These are phyloP conservation scores for Enteromius argenteus DNA, from an alignment of 2,797 vertebrate species.

Conservation along the genomic window DNA sequence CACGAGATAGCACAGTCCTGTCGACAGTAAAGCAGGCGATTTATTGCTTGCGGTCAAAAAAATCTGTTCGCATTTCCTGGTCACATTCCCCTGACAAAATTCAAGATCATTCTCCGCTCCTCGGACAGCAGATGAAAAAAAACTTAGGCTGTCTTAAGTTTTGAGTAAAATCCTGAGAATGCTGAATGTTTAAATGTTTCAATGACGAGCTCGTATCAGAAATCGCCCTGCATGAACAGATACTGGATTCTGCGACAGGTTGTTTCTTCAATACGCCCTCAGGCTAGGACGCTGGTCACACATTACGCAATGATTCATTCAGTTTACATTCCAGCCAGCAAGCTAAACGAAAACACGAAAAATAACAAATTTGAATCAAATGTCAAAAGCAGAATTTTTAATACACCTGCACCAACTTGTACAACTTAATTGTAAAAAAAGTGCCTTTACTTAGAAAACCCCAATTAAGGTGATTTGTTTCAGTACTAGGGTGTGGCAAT, in stretches of 20 bases:
- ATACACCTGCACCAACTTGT: not conserved
- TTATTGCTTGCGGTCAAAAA: conserved; percentile 22
- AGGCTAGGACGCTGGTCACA: not conserved
- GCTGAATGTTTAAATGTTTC: too few species aligned
- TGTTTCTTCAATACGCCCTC: conserved; percentile 3
- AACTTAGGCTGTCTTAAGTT: not conserved
- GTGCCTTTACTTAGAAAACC: not conserved
- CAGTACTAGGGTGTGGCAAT: not conserved
- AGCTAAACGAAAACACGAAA: not conserved
- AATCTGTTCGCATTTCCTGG: conserved; percentile 37
- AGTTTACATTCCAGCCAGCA: not conserved
- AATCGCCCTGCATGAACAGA: not conserved
- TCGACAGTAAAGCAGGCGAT: not conserved
- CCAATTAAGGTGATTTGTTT: not conserved
- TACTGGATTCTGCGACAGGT: not conserved
- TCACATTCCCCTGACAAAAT: not conserved
- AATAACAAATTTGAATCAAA: not conserved
- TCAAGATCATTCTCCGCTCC: not conserved
- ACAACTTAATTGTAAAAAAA: not conserved
- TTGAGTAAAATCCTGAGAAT: not conserved
- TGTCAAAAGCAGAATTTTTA: not conserved
- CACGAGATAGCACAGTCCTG: not conserved
- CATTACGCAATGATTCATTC: not conserved
- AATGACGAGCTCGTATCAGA: not conserved
- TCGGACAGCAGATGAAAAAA: too few species aligned